phyloP scores from a whole-genome alignment of 92 coral and sea anemone genomes.

The Porites divaricata region DNA sequence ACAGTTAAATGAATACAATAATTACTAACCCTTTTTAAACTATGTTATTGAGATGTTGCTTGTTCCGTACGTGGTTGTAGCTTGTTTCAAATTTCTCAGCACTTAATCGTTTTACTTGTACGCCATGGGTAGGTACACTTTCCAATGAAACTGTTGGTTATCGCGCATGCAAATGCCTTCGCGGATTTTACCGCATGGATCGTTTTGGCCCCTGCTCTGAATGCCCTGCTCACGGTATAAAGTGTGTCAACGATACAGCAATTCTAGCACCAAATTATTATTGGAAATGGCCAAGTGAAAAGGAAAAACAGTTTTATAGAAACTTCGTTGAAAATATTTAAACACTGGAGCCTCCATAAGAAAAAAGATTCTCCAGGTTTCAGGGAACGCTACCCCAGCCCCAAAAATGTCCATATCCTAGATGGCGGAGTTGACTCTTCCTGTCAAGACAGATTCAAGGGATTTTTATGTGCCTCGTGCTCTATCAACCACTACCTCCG shows the following conservation, averaged over 20 bases:
- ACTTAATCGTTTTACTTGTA: not conserved
- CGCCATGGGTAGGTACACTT: constrained; percentile 18
- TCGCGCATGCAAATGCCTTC: constrained; percentile 47
- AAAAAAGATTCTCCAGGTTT: constrained; percentile 5
- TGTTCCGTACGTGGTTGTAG: no score
- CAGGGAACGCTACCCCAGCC: constrained; percentile 41
- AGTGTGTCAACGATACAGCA: constrained; percentile 49
- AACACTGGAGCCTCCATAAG: constrained; percentile 8
- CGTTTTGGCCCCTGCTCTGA: constrained; percentile 27
- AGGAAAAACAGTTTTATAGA: not conserved
- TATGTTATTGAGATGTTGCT: no score
- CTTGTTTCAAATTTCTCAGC: not conserved
- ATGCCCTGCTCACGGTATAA: constrained; percentile 18
- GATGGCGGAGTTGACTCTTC: constrained; percentile 1
- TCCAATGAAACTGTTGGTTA: constrained; percentile 42
- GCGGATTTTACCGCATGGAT: constrained; percentile 3
- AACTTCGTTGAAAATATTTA: constrained; percentile 35
- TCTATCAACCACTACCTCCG: constrained; percentile 5
- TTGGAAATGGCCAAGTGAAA: constrained; percentile 50
- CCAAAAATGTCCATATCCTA: constrained; percentile 33
- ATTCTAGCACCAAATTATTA: constrained; percentile 40
- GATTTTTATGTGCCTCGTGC: not conserved
- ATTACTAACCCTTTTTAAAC: no score
- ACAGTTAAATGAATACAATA: no score
- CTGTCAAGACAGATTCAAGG: not conserved